These are phyloP conservation scores for Heteractis magnifica DNA, from an alignment of 92 coral and sea anemone genomes.

Conservation along the genomic window DNA sequence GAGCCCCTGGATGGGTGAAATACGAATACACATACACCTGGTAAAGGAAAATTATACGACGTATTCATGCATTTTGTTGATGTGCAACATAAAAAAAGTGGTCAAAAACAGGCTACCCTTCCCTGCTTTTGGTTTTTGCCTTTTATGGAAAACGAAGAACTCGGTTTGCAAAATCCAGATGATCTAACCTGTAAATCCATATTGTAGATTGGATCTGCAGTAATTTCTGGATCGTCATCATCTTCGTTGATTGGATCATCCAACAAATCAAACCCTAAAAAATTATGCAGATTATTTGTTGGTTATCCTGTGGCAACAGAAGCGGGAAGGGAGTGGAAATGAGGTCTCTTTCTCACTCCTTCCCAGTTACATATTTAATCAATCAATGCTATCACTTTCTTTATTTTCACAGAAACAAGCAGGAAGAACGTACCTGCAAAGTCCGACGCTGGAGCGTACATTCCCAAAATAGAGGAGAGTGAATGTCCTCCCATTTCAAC, in stretches of 20 bases:
- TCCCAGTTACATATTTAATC: too few species aligned
- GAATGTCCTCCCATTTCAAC: slow-evolving; percentile 59
- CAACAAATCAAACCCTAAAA: slow-evolving; percentile 69
- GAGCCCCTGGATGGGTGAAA: too few species aligned
- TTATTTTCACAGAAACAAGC: background rate
- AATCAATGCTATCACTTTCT: too few species aligned
- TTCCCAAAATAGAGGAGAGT: slow-evolving; percentile 60
- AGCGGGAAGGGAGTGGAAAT: background rate
- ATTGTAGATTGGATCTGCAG: slow-evolving; percentile 74
- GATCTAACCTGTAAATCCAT: slow-evolving; percentile 83
- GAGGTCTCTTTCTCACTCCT: background rate
- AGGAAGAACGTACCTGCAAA: slow-evolving; percentile 29
- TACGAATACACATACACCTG: too few species aligned
- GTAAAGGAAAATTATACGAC: too few species aligned
- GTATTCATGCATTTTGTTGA: too few species aligned
- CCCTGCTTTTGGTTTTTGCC: too few species aligned
- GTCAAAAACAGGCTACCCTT: too few species aligned
- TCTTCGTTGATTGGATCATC: slow-evolving; percentile 83
- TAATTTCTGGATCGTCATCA: slow-evolving; percentile 90
- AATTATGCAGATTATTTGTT: background rate
- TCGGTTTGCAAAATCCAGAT: too few species aligned
- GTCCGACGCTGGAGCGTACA: slow-evolving; percentile 91
- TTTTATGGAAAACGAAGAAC: too few species aligned
- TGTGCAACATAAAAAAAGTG: too few species aligned
- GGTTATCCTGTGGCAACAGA: background rate